A percentile compares a stretch with the other conserved stretches of the same genome.
Conservation (phyloP, 2,888 invertebrate genomes). For the Ophioninae sp. region DNA sequence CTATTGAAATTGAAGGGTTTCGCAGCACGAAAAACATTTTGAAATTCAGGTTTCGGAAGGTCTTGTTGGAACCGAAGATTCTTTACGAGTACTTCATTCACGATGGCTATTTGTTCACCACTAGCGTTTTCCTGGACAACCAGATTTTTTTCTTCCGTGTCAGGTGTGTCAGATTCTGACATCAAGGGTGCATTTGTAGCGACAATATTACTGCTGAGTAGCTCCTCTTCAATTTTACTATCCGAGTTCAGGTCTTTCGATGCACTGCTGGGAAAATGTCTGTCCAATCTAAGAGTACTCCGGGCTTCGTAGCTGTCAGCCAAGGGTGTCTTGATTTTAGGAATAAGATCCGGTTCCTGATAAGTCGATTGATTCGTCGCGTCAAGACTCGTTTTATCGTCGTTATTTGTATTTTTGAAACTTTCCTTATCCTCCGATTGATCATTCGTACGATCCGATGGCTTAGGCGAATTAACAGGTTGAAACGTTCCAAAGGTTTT, state of each 20-base stretch:
- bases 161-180: constrained; percentile 47
- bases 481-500: constrained; percentile 71
- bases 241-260: constrained; percentile 27
- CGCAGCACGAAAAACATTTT: constrained; percentile 43
- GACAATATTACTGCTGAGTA: not conserved
- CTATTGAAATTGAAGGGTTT: constrained; percentile 72
- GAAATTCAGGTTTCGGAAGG: constrained; percentile 65
- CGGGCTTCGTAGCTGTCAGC: constrained; percentile 65
- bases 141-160: constrained; percentile 58
- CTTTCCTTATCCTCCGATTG: constrained; percentile 7
- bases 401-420: constrained; percentile 7
- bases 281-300: constrained; percentile 66
- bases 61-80: constrained; percentile 75
- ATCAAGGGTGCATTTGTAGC: constrained; percentile 6
- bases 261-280: constrained; percentile 42
- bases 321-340: constrained; percentile 41
- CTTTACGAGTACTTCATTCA: constrained; percentile 74
- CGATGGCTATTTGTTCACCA: constrained; percentile 65
- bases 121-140: constrained; percentile 41
- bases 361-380: constrained; percentile 54
- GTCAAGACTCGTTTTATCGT: constrained; percentile 35
- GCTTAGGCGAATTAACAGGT: constrained; percentile 52
- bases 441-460: constrained; percentile 5
- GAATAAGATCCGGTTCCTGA: constrained; percentile 55
- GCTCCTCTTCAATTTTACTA: constrained; percentile 6